Conservation (phyloP, 2,797 vertebrate species). For the Emydoidea blandingii region DNA sequence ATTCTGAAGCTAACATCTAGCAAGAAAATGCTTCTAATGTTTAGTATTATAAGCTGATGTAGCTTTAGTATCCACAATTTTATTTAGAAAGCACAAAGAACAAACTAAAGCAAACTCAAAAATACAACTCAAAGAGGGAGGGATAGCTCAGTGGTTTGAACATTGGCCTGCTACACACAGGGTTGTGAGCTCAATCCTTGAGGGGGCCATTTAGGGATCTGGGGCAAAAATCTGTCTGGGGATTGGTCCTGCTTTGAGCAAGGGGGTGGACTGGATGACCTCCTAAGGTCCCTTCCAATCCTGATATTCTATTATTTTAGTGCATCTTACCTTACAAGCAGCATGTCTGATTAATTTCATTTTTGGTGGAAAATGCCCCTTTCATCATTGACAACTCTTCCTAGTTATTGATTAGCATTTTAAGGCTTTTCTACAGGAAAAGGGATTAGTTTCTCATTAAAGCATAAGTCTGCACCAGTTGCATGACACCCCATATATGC, state of each 20-base stretch:
- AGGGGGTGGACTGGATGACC: too few relatives aligned
- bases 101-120: not conserved
- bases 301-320: not conserved
- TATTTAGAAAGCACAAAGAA: not conserved
- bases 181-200: too few relatives aligned
- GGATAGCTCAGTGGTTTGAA: too few relatives aligned
- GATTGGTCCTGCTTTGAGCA: too few relatives aligned
- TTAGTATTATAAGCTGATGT: not conserved
- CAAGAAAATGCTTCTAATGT: too few relatives aligned
- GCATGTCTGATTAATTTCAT: not conserved
- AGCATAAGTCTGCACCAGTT: not conserved
- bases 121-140: not conserved
- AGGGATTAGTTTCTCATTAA: not conserved
- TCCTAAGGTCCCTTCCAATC: too few relatives aligned
- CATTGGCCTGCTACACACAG: too few relatives aligned
- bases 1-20: not conserved
- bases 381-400: not conserved
- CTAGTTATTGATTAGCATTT: fast-evolving
- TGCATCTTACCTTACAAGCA: not conserved
- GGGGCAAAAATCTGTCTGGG: too few relatives aligned
- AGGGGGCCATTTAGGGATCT: too few relatives aligned
- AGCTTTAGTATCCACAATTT: not conserved
- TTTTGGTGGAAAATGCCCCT: not conserved
- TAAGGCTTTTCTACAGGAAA: not conserved
- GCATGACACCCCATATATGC: not conserved